phyloP scores from a whole-genome alignment of 2,888 invertebrate genomes.

The Scaptomyza flava region DNA sequence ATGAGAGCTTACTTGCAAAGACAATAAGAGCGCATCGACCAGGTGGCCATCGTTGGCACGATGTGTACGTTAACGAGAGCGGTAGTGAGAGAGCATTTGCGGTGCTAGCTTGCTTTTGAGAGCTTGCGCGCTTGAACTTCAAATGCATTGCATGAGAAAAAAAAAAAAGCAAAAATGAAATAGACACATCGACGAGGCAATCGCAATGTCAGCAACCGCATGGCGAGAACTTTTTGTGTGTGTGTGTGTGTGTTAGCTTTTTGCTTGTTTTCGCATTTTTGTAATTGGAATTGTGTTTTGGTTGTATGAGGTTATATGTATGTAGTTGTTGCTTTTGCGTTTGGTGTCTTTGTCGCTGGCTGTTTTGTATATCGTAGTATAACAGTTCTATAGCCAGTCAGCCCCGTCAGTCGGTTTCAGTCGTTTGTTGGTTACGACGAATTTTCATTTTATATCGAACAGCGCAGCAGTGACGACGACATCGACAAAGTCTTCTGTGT shows the following conservation, averaged over 20 bases:
- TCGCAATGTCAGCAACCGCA: conserved; percentile 59
- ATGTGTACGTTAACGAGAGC: conserved; percentile 12
- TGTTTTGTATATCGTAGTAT: conserved; percentile 69
- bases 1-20: conserved; percentile 21
- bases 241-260: conserved; percentile 20
- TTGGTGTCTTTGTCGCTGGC: conserved; percentile 51
- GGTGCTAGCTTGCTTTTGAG: conserved; percentile 20
- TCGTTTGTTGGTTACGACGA: conserved; percentile 67
- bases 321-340: conserved; percentile 46
- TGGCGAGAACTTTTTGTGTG: conserved; percentile 44
- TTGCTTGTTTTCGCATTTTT: conserved; percentile 40
- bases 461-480: conserved; percentile 69
- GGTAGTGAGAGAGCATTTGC: conserved; percentile 12
- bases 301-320: conserved; percentile 42
- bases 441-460: conserved; percentile 78
- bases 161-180: conserved; percentile 19
- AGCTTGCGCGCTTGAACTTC: conserved; percentile 76
- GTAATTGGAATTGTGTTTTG: conserved; percentile 50
- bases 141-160: conserved; percentile 59
- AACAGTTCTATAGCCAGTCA: conserved; percentile 62
- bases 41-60: conserved; percentile 31
- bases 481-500: conserved; percentile 47
- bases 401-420: conserved; percentile 46
- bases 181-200: conserved; percentile 42
- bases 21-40: conserved; percentile 34